Evolutionary conservation across 2,113 vertebrate genomes (phyloP).

Genomic region (Tupaia tana): DNA sequence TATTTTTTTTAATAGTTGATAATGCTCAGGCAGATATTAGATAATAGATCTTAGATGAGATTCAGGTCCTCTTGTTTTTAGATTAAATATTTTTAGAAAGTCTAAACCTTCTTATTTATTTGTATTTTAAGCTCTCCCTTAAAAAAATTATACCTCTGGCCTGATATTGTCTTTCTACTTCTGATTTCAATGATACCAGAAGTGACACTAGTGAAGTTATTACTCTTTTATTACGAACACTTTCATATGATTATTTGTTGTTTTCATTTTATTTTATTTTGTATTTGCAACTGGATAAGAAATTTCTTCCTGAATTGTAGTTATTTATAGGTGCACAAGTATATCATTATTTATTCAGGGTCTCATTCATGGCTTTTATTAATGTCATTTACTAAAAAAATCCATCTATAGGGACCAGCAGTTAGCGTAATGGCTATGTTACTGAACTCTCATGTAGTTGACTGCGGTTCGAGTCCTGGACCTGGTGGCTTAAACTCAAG

Average conservation of each 20-base stretch:
- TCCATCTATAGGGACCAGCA: no score
- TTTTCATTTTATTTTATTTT: neutral
- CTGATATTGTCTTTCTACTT: neutral
- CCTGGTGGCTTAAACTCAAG: no score
- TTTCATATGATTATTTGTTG: neutral
- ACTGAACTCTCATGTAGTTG: no score
- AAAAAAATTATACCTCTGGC: neutral
- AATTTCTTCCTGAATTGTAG: neutral
- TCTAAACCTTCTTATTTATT: neutral
- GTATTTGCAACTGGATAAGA: neutral
- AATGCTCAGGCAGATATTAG: neutral
- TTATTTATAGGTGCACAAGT: neutral
- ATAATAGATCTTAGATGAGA: neutral
- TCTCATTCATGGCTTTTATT: neutral
- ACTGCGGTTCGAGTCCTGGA: no score
- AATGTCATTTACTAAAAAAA: neutral
- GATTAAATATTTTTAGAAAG: neutral
- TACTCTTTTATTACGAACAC: neutral
- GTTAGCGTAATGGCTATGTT: no score
- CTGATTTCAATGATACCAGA: neutral
- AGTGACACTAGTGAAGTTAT: neutral
- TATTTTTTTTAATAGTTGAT: neutral
- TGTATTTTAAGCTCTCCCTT: neutral
- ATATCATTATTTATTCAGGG: neutral
- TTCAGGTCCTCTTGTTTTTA: neutral